These are phyloP conservation scores for Clarias macrocephalus DNA, from an alignment of 2,113 vertebrate species.

Conservation along the genomic window DNA sequence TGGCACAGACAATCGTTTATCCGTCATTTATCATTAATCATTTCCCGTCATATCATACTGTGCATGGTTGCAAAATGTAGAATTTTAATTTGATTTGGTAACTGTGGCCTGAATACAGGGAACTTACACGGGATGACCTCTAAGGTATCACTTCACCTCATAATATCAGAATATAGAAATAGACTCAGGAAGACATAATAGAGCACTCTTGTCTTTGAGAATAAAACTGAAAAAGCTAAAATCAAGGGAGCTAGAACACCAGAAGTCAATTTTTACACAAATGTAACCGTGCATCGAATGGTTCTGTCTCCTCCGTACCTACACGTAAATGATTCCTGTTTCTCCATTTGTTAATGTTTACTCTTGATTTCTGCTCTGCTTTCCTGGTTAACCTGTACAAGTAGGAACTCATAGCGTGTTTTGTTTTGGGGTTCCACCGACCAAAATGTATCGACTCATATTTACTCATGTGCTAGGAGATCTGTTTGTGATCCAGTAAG, in stretches of 20 bases:
- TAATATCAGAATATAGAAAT: neutral
- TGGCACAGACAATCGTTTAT: too few species aligned
- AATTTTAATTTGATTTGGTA: too few species aligned
- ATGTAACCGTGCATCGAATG: neutral
- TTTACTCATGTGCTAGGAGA: neutral
- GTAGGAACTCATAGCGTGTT: neutral
- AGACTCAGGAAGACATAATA: neutral
- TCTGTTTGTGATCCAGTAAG: constrained; percentile 38
- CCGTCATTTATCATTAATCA: too few species aligned
- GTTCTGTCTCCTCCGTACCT: neutral
- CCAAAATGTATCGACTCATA: neutral
- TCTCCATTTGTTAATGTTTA: neutral
- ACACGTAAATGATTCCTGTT: neutral
- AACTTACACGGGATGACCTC: neutral
- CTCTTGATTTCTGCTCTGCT: neutral
- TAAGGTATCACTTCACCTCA: neutral
- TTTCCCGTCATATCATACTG: too few species aligned
- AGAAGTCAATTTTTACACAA: neutral
- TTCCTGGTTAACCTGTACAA: neutral
- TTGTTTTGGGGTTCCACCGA: neutral
- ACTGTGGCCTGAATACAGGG: neutral
- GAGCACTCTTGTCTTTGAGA: neutral
- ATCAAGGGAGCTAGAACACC: neutral
- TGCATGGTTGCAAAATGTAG: too few species aligned
- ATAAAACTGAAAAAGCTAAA: neutral